phyloP scores from a whole-genome alignment of 2,888 invertebrate species.

The Diarsia rubi region DNA sequence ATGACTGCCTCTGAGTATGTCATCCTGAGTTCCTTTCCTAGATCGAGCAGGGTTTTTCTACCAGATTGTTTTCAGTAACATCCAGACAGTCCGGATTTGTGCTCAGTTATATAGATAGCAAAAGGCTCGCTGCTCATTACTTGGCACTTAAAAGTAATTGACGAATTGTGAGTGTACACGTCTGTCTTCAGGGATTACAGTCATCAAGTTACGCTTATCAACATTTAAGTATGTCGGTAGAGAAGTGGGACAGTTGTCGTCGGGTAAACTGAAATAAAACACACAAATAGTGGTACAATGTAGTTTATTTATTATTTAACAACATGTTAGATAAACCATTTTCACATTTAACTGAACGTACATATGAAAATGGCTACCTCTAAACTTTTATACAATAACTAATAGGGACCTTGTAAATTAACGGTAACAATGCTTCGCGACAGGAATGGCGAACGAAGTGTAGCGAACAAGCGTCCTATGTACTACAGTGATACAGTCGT shows the following conservation, averaged over 20 bases:
- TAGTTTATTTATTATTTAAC: slow-evolving; percentile 92
- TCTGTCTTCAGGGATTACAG: too few species aligned
- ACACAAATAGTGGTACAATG: slow-evolving; percentile 92
- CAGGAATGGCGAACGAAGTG: slow-evolving; percentile 73
- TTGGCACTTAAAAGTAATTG: too few species aligned
- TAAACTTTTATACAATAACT: slow-evolving; percentile 90
- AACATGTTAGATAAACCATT: slow-evolving; percentile 91
- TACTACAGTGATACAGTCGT: slow-evolving; percentile 76
- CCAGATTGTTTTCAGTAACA: too few species aligned
- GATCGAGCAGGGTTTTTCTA: too few species aligned
- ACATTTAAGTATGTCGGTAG: not conserved
- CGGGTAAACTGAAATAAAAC: slow-evolving; percentile 67
- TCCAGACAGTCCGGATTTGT: too few species aligned
- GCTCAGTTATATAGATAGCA: too few species aligned
- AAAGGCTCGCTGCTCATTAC: too few species aligned
- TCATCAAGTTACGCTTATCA: too few species aligned
- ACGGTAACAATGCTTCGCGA: slow-evolving; percentile 86
- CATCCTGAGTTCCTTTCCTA: too few species aligned
- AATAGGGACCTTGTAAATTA: slow-evolving; percentile 87
- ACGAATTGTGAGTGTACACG: too few species aligned
- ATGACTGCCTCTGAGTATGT: too few species aligned
- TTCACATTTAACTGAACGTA: slow-evolving; percentile 84
- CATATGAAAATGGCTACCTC: slow-evolving; percentile 89
- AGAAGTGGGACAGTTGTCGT: too few species aligned
- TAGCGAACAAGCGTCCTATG: slow-evolving; percentile 84